Evolutionary conservation across 2,888 invertebrate species (phyloP).

Genomic region (Sceliomorpha sp.): DNA sequence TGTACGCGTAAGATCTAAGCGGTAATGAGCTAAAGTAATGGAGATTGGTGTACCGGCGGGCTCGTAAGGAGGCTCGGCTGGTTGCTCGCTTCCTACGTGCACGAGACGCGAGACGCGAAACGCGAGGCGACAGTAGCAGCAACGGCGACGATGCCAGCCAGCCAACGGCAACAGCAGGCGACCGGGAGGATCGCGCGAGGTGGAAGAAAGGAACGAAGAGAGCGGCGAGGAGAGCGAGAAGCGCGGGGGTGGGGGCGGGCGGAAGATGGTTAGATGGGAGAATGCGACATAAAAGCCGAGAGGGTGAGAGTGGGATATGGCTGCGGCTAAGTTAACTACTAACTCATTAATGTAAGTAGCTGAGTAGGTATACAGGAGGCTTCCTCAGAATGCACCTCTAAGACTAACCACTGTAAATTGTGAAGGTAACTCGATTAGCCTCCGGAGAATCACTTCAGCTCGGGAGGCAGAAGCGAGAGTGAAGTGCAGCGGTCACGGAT

Average conservation of each 20-base stretch:
- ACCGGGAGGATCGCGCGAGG: constrained; percentile 6
- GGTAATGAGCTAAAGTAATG: constrained; percentile 73
- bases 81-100: no score
- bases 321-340: constrained; percentile 61
- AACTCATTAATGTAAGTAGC: constrained; percentile 74
- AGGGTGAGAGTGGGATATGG: constrained; percentile 32
- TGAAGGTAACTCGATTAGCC: constrained; percentile 63
- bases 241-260: background rate
- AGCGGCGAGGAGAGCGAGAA: constrained; percentile 3
- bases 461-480: constrained; percentile 20
- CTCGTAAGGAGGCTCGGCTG: constrained; percentile 36
- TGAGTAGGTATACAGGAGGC: constrained; percentile 52
- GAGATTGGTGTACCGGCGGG: constrained; percentile 71
- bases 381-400: constrained; percentile 2
- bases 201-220: constrained; percentile 9
- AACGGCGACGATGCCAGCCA: no score
- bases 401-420: constrained; percentile 62
- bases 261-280: background rate
- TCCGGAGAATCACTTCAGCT: constrained; percentile 49
- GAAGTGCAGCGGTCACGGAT: background rate
- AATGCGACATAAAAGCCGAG: constrained; percentile 27
- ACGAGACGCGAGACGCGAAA: no score
- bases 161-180: no score
- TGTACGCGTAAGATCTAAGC: no score
- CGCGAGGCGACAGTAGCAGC: constrained; percentile 5